Base-by-base conservation (phyloP, 2,888 invertebrate species). In the Apotomis betuletana region DNA sequence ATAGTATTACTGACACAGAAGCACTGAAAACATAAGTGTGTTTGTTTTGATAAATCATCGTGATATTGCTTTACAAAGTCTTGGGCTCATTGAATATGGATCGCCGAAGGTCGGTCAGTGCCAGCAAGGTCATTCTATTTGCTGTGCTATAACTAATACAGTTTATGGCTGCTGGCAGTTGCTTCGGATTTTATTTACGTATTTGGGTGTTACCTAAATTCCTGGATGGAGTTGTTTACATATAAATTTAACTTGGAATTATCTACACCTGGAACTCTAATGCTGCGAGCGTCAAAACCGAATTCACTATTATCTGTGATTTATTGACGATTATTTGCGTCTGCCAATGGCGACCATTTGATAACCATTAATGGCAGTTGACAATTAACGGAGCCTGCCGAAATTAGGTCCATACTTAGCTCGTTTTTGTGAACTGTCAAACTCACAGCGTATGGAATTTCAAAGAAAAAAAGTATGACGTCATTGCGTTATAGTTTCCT, bases 81-180 rank as follows among this genome's bases (percentile, higher is more conserved):
- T 69, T 74, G 64, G 63, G 73, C 83, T 88, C 83, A 85, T 87
- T 89, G 88, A 89, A 88, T 89, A 89, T 90, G 87, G 82, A 89
- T 84, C 82, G 79, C 73, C 70, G 85, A 83, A 89, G 89, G 90
- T 87, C 90, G 89, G 87, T 86, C 87, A 87, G 80, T 87, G 86
- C 79, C 85, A 85, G 83, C 86, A 90, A 89, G 89, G 89, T 89
- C 83, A 85, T 73, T 67, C 76, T 74, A 78, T 80, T 80, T 77
- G 74, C 73, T 68, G 63, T 68, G 63, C 58, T 72, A 44, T 54
- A 67, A 67, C 61, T 27, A 61, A 67, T 62, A 54, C 67, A 55
- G 58, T 72, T 72, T 68, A 72, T 68, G 63, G 58, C 44, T 62
- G 55, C 55, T 54, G 55, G 59, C 54, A 49, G 13, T 27, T 67